Conservation (phyloP, 1,140 invertebrate species). For the Drosophila nigrodunni region DNA sequence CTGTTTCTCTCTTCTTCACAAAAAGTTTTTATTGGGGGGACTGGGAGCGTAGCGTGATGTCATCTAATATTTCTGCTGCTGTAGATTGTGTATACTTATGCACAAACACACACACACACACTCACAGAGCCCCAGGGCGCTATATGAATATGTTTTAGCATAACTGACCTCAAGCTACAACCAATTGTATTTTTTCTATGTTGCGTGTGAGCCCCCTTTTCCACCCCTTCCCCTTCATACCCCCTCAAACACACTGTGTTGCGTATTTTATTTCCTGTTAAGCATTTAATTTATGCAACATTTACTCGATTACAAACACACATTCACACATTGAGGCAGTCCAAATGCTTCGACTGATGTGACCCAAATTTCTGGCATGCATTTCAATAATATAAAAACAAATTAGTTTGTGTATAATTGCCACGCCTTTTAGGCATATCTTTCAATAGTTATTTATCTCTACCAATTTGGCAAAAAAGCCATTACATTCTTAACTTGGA, state of each 20-base stretch:
- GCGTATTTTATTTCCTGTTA: slow-evolving; percentile 40
- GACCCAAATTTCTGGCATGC: slow-evolving; percentile 29
- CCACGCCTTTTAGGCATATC: slow-evolving; percentile 41
- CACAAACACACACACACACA: not conserved
- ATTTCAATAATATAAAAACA: slow-evolving; percentile 1
- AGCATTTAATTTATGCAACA: slow-evolving; percentile 38
- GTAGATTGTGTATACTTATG: slow-evolving; percentile 15
- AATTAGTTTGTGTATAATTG: slow-evolving; percentile 1
- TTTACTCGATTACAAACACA: not conserved
- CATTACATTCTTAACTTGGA: slow-evolving; percentile 62
- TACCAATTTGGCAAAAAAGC: slow-evolving; percentile 61
- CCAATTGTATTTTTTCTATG: slow-evolving; percentile 40
- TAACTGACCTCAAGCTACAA: slow-evolving; percentile 48
- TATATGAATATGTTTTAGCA: slow-evolving; percentile 33
- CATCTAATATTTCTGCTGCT: slow-evolving; percentile 55
- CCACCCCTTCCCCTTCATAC: no score
- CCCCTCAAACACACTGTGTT: not conserved
- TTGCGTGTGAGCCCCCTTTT: slow-evolving; percentile 53
- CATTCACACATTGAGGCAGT: slow-evolving; percentile 23
- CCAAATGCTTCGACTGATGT: not conserved
- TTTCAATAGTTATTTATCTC: slow-evolving; percentile 51
- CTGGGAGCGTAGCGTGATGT: slow-evolving; percentile 55
- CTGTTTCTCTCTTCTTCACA: slow-evolving; percentile 10
- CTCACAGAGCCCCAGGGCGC: not conserved
- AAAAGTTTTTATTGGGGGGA: not conserved